These are phyloP conservation scores for Ochotona princeps DNA, from an alignment of 2,113 vertebrate species.

Conservation along the genomic window DNA sequence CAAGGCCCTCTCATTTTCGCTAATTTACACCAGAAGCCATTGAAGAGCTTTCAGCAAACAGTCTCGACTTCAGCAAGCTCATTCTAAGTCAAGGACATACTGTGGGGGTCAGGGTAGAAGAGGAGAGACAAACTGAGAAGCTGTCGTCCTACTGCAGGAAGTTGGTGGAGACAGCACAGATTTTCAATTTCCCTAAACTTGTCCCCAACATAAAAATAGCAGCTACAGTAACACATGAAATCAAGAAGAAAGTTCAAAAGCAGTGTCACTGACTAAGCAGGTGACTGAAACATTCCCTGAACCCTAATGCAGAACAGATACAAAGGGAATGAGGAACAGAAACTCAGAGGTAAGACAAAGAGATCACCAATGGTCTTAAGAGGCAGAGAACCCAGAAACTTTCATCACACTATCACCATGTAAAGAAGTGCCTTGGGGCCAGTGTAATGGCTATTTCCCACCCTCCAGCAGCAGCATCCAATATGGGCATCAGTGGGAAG, in stretches of 20 bases:
- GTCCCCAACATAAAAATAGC: constrained; percentile 15
- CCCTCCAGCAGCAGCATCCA: too few species aligned
- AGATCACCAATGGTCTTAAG: neutral
- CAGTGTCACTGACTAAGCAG: neutral
- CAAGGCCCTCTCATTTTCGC: neutral
- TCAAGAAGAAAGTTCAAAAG: neutral
- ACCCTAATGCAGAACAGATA: neutral
- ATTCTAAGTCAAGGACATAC: neutral
- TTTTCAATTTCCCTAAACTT: neutral
- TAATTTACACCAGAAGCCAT: neutral
- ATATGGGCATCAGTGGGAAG: too few species aligned
- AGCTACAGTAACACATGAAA: neutral
- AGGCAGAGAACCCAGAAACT: neutral
- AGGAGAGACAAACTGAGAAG: neutral
- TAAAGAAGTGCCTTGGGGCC: neutral
- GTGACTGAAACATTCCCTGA: neutral
- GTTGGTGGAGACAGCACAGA: neutral
- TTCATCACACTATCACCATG: neutral
- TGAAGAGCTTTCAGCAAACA: neutral
- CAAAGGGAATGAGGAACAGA: neutral
- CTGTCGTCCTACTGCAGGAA: neutral
- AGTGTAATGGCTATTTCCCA: too few species aligned
- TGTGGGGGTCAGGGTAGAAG: neutral
- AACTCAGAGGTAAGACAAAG: neutral
- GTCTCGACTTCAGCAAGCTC: neutral